A percentile compares a stretch with the other conserved stretches of the same genome.
Conservation (phyloP, 2,797 vertebrate genomes). For the Anableps anableps region DNA sequence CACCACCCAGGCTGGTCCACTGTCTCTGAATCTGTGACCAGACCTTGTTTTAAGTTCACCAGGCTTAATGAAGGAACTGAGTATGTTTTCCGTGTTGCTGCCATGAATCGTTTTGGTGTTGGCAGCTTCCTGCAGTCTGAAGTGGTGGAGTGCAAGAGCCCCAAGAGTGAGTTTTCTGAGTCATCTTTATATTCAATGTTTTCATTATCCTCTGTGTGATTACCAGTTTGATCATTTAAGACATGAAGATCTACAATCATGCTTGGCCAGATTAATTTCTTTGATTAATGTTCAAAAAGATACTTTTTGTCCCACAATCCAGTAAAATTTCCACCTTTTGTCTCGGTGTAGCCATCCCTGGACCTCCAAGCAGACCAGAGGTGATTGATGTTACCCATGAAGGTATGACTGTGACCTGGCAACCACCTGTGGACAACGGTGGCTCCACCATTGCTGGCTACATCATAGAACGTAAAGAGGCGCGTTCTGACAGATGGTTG, state of each 20-base stretch:
- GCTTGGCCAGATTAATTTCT: neutral
- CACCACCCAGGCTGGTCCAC: conserved; percentile 95
- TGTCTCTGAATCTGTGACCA: conserved; percentile 96
- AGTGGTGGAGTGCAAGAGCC: conserved; percentile 95
- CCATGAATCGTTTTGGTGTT: conserved; percentile 97
- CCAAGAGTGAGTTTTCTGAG: conserved; percentile 88
- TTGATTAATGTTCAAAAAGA: neutral
- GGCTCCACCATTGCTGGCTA: conserved; percentile 95
- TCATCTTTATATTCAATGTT: neutral
- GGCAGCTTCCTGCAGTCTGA: conserved; percentile 96
- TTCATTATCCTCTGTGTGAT: neutral
- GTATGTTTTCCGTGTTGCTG: conserved; percentile 97
- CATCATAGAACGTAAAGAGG: conserved; percentile 96
- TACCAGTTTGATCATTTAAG: neutral
- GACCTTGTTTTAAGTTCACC: conserved; percentile 92
- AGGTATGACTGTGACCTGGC: conserved; percentile 98
- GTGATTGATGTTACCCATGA: conserved; percentile 94
- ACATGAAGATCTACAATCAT: neutral
- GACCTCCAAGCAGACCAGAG: conserved; percentile 91
- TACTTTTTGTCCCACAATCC: neutral
- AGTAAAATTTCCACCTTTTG: neutral
- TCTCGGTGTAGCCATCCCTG: conserved; percentile 85
- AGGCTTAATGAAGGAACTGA: conserved; percentile 93
- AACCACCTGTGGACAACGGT: conserved; percentile 91
- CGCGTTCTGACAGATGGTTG: conserved; percentile 93